Evolutionary conservation across 1,140 invertebrate species (phyloP).

Genomic region (Colletes gigas): DNA sequence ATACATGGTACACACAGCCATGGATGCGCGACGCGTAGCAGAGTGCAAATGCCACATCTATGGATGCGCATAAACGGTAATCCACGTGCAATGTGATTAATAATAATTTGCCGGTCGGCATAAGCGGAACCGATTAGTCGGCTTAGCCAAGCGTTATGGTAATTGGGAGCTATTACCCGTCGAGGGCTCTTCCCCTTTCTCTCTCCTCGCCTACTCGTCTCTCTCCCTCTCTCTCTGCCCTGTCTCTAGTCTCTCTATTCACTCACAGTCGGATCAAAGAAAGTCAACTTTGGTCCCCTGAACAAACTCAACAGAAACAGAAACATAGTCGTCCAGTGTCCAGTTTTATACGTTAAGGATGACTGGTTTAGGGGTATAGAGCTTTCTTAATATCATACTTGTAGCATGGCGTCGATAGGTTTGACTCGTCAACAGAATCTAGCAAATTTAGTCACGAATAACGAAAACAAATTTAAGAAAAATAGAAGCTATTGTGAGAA

Average conservation of each 20-base stretch:
- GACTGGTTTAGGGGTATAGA: too few relatives aligned
- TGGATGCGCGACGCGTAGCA: conserved; percentile 10
- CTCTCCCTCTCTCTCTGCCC: conserved; percentile 10
- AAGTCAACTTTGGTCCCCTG: too few relatives aligned
- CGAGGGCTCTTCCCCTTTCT: conserved; percentile 30
- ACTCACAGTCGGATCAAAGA: background rate
- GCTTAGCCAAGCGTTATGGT: conserved; percentile 75
- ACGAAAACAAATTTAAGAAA: too few relatives aligned
- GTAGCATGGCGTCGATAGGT: too few relatives aligned
- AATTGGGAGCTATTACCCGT: conserved; percentile 74
- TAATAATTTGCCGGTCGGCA: conserved; percentile 77
- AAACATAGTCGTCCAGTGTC: too few relatives aligned
- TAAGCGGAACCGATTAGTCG: conserved; percentile 76
- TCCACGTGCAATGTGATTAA: conserved; percentile 75
- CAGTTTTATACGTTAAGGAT: too few relatives aligned
- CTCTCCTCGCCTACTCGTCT: background rate
- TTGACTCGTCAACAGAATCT: too few relatives aligned
- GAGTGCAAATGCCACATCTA: conserved; percentile 60
- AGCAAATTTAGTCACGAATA: too few relatives aligned
- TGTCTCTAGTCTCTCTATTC: background rate
- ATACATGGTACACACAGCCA: conserved; percentile 1
- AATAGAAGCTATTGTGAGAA: too few relatives aligned
- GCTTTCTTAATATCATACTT: too few relatives aligned
- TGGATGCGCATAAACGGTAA: conserved; percentile 67
- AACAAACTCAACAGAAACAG: too few relatives aligned